Base-by-base conservation (phyloP, 1,140 invertebrate genomes). In the Aphis gossypii region DNA sequence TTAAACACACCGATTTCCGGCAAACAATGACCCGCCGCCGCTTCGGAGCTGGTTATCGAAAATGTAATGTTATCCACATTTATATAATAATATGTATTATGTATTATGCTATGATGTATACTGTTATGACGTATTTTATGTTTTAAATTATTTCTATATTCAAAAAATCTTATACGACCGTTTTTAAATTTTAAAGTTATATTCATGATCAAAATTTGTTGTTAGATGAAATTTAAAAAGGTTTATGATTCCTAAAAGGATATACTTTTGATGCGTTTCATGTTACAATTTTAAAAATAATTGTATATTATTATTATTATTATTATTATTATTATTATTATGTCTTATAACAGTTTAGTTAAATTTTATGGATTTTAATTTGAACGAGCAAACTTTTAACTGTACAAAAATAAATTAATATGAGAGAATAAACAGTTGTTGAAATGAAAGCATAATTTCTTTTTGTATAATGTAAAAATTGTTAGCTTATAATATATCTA, bases 31-130 rank as follows among this genome's bases (percentile, higher is more conserved):
- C 84, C 4, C 44, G 25, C 25, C 56, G 90, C 60, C 46, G 38
- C 38, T n/a, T n/a, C 18, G 60, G 20, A 44, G 90, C 60, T 46
- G 30, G 90, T 91, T 91, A 91, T 91, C 38, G 54, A 91, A 91
- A 91, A 76, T 14, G 38, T 91, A 60, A 76, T 35, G 90, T 48
- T 30, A 68, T 60, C 48, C 46, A 1, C n/a, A 46, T n/a, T 14
- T 6, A 21, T 44, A 84, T 9, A 5, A 84, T 9, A 5, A 25
- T 44, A 44, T 84, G 30, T 8, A 68, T 68, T 21, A 4, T 11
- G 8, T 68, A 68, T 68, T n/a, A 14, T 68, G n/a, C n/a, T n/a
- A 30, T 68, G 9, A n/a, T n/a, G 5, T 68, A 84, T 38, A 83
- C 1, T 25, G 30, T 44, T 46, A 86, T 30, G 38, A 41, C 38